These are phyloP conservation scores for Cariama cristata DNA, from an alignment of 2,113 vertebrate species.

Conservation along the genomic window DNA sequence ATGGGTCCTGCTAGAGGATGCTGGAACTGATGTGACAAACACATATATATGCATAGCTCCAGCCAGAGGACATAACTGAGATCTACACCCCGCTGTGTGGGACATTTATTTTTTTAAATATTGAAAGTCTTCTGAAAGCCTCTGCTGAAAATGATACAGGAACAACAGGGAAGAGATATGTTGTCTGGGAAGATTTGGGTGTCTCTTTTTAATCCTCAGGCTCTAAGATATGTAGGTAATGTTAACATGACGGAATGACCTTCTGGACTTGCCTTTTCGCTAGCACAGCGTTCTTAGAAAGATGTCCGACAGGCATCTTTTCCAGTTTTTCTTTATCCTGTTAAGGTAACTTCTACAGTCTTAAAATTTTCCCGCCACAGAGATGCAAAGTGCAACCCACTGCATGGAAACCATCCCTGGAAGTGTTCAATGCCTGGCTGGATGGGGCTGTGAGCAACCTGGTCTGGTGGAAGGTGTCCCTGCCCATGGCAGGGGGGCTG, in stretches of 20 bases:
- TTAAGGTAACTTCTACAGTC: neutral
- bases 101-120: neutral
- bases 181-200: neutral
- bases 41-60: neutral
- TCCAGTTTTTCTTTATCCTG: neutral
- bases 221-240: neutral
- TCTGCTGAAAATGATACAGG: neutral
- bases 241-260: neutral
- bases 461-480: no score
- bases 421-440: no score
- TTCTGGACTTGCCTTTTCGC: neutral
- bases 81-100: rapidly evolving
- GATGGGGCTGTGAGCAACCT: no score
- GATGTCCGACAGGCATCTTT: neutral
- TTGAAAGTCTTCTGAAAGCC: neutral
- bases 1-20: neutral
- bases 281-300: neutral
- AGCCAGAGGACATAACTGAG: neutral
- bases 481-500: no score
- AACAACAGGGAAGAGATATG: neutral
- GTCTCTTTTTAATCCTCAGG: neutral
- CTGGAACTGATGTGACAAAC: neutral
- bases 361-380: neutral
- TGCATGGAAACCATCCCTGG: no score
- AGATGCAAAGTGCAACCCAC: neutral